A percentile compares a stretch with the other conserved stretches of the same genome.
These are phyloP conservation scores for Tichodroma muraria DNA, from an alignment of 2,113 vertebrate species.

Conservation along the genomic window DNA sequence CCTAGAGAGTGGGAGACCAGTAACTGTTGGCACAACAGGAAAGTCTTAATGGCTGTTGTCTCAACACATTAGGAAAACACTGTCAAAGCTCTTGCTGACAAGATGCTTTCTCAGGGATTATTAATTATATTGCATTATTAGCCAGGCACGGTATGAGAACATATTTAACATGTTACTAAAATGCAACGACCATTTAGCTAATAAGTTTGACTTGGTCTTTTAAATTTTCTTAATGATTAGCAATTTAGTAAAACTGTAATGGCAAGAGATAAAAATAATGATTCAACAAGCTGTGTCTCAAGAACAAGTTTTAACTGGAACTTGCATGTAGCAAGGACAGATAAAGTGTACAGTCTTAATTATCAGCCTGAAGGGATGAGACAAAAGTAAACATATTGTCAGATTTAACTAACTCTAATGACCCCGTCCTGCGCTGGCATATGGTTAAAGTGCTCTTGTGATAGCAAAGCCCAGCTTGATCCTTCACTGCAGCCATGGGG, in stretches of 20 bases:
- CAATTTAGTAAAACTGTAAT: constrained; percentile 70
- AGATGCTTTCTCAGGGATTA: constrained; percentile 65
- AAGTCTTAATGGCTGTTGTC: constrained; percentile 49
- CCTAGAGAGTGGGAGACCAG: constrained; percentile 18
- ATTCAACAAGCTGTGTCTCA: constrained; percentile 17
- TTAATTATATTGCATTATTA: constrained; percentile 72
- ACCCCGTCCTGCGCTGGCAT: background rate
- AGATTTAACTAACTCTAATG: background rate
- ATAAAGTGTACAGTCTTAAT: background rate
- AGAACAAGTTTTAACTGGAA: constrained; percentile 48
- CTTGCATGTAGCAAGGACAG: background rate
- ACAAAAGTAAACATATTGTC: background rate
- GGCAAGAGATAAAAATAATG: constrained; percentile 39
- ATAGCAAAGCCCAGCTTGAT: background rate
- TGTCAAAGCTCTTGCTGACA: constrained; percentile 66
- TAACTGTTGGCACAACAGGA: constrained; percentile 24
- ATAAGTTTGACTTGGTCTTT: constrained; percentile 41
- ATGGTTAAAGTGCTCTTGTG: background rate
- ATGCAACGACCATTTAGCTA: constrained; percentile 58
- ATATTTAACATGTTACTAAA: constrained; percentile 54
- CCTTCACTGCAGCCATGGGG: background rate
- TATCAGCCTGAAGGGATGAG: background rate
- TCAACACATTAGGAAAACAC: constrained; percentile 61
- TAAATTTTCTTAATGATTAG: constrained; percentile 72
- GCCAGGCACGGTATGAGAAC: constrained; percentile 19